phyloP scores from a whole-genome alignment of 2,888 invertebrate species.

The Nymphalis polychloros region DNA sequence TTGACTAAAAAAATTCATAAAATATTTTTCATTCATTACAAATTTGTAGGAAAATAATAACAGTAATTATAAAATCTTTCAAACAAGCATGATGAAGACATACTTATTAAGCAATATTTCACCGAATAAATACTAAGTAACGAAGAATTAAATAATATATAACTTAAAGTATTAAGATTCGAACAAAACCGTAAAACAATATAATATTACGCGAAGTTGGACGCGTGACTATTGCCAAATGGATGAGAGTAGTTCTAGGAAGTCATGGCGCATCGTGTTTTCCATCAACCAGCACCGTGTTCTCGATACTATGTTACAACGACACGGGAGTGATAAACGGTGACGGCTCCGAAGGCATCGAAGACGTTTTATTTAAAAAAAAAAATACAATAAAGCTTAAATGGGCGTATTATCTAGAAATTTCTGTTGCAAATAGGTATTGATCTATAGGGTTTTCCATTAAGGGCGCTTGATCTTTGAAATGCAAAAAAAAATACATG shows the following conservation, averaged over 20 bases:
- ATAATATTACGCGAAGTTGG: slow-evolving; percentile 8
- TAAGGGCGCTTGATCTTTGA: too few species aligned
- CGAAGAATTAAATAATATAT: neutral
- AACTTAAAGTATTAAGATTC: neutral
- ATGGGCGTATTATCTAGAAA: neutral
- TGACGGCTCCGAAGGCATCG: neutral
- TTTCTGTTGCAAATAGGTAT: neutral
- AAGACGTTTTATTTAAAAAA: neutral
- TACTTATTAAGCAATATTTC: neutral
- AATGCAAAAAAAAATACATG: too few species aligned
- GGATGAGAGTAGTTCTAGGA: slow-evolving; percentile 38
- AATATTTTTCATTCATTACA: slow-evolving; percentile 2
- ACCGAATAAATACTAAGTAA: neutral
- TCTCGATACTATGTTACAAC: slow-evolving; percentile 11
- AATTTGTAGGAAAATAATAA: neutral
- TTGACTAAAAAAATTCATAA: neutral
- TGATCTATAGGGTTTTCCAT: too few species aligned
- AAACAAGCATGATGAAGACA: neutral
- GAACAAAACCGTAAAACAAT: slow-evolving; percentile 10
- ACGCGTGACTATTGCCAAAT: slow-evolving; percentile 54
- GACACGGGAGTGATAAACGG: neutral
- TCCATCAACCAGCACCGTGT: slow-evolving; percentile 18
- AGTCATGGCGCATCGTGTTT: slow-evolving; percentile 19
- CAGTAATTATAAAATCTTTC: neutral
- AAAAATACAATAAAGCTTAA: neutral